Conservation (phyloP, 1,140 invertebrate genomes). For the Heliothis virescens region DNA sequence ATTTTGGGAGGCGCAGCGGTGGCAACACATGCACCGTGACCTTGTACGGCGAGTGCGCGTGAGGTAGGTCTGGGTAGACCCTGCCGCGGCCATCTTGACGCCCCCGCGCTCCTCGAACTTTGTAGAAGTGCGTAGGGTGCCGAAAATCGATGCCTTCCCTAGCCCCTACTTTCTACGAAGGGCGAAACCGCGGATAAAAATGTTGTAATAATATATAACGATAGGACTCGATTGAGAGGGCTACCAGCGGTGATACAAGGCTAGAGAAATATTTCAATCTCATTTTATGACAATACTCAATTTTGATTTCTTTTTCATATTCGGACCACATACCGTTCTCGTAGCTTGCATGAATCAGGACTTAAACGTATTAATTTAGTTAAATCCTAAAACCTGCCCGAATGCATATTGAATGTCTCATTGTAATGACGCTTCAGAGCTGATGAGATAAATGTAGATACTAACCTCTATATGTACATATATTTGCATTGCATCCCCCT, state of each 20-base stretch:
- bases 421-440: neutral
- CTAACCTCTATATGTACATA: too few relatives aligned
- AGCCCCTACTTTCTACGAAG: conserved; percentile 69
- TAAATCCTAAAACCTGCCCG: too few relatives aligned
- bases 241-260: neutral
- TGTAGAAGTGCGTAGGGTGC: conserved; percentile 69
- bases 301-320: neutral
- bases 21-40: conserved; percentile 77
- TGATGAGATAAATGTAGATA: conserved; percentile 1
- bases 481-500: conserved; percentile 11
- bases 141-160: conserved; percentile 83
- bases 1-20: conserved; percentile 73
- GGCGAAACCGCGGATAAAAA: conserved; percentile 67
- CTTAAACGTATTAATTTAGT: too few relatives aligned
- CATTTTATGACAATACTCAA: neutral
- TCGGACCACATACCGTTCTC: too few relatives aligned
- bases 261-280: neutral
- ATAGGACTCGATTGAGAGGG: conserved; percentile 1
- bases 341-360: too few relatives aligned
- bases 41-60: conserved; percentile 75
- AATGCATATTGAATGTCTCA: too few relatives aligned
- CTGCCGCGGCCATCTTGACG: conserved; percentile 71
- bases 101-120: conserved; percentile 62
- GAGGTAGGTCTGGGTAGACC: conserved; percentile 80
- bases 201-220: conserved; percentile 54